Base-by-base conservation (phyloP, 2,797 vertebrate genomes). In the Pristis pectinata region DNA sequence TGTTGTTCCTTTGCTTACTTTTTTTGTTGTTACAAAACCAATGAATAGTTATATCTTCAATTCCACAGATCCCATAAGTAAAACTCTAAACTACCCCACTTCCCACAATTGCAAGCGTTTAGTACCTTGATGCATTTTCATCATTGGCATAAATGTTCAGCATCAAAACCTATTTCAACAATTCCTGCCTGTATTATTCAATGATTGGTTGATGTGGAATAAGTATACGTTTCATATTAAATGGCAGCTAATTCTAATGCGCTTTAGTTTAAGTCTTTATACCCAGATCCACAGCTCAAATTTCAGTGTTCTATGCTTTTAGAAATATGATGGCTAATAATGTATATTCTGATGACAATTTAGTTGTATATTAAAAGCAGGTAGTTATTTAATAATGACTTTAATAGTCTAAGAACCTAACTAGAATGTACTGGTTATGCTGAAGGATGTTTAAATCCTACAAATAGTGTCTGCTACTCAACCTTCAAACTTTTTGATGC, bases 221-320 rank as follows among this genome's bases (percentile, higher is more conserved):
- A 92, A 92, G 92, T n/a, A n/a, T n/a, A n/a, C 64, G 56, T 24
- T 67, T 67, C n/a, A 67, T 87, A 67, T n/a, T 92, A 15, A 37
- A 67, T 92, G 59, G n/a, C 56, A 92, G 61, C 87, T 91, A 44
- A 91, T 30, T 87, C 87, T n/a, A 30, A 87, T 87, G 53, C 61
- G 56, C n/a, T 91, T 64, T 64, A 64, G 59, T 61, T 34, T 56
- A 91, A 15, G 2, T 91, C n/a, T 59, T 91, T 83, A 85, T 85
- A 30, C 27, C 30, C 49, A 85, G 7, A 24, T 64, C 87, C 22
- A 37, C 17, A 64, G 59, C 49, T 85, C 27, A 85, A 85, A 49
- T 27, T 1, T 80, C 49, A 27, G 24, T 30, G 49, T 76, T 27
- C 27, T 27, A 85, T 27, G 2, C 85, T 30, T 85, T 56, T 85